Evolutionary conservation across 2,113 vertebrate genomes (phyloP).

Genomic region (Rhegmatorhina hoffmannsi): DNA sequence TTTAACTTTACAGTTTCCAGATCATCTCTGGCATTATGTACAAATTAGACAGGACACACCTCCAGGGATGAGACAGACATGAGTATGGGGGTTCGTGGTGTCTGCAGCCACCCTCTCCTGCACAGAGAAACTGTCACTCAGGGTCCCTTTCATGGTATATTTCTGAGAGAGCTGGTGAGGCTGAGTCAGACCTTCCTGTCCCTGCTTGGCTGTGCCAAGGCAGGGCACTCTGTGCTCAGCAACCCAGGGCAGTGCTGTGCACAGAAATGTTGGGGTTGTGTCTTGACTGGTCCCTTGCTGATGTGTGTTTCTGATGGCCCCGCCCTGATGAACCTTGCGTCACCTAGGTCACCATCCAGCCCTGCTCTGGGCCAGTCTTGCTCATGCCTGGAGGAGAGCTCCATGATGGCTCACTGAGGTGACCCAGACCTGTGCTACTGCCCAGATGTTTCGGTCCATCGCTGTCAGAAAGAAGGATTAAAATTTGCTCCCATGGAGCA

Average conservation of each 20-base stretch:
- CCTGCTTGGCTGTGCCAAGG: background rate
- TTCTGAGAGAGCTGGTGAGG: background rate
- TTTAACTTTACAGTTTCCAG: background rate
- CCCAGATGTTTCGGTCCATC: background rate
- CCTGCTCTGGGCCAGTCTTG: background rate
- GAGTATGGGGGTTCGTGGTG: background rate
- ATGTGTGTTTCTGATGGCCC: background rate
- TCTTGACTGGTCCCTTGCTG: background rate
- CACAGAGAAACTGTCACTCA: background rate
- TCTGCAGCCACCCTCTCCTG: background rate
- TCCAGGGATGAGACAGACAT: background rate
- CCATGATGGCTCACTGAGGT: accelerated
- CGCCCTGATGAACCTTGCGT: accelerated
- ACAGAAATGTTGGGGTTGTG: background rate
- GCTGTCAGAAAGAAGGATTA: background rate
- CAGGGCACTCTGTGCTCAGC: background rate
- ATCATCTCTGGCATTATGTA: background rate
- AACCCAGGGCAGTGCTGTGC: background rate
- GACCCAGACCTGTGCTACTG: background rate
- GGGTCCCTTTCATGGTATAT: background rate
- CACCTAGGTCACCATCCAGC: accelerated
- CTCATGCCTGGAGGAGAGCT: background rate
- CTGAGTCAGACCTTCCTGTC: background rate
- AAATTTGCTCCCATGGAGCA: background rate
- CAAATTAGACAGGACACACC: background rate